A percentile compares a stretch with the other conserved stretches of the same genome.
These are phyloP conservation scores for Emydoidea blandingii DNA, from an alignment of 2,797 vertebrate genomes.

Conservation along the genomic window DNA sequence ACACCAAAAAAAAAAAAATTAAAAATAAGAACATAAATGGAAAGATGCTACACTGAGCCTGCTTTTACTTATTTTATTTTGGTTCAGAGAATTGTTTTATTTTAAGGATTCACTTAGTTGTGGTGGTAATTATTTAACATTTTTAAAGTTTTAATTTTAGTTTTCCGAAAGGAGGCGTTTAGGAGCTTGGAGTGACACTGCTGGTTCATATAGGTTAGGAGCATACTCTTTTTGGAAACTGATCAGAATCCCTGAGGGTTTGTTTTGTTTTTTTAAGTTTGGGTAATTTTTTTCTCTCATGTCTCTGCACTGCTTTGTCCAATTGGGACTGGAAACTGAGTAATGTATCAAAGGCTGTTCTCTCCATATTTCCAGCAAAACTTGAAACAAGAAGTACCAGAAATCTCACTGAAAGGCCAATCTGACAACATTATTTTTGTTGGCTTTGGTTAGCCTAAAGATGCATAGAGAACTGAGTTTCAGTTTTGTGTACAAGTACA, in stretches of 20 bases:
- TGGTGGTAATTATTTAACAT: not conserved
- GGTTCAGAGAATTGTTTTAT: not conserved
- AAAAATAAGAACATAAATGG: not conserved
- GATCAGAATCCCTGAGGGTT: not conserved
- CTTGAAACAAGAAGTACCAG: not conserved
- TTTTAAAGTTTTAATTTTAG: not conserved
- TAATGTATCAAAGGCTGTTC: not conserved
- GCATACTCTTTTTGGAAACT: not conserved
- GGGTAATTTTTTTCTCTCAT: slow-evolving; percentile 37
- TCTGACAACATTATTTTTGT: not conserved
- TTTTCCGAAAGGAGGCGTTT: not conserved
- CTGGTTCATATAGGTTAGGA: not conserved
- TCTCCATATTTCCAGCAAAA: not conserved
- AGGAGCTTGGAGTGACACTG: not conserved
- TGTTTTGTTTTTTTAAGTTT: slow-evolving; percentile 26
- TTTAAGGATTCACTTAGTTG: not conserved
- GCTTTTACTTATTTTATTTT: not conserved
- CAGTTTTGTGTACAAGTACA: not conserved
- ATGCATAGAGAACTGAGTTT: not conserved
- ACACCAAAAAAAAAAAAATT: not conserved
- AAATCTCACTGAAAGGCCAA: not conserved
- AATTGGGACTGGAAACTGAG: slow-evolving; percentile 33
- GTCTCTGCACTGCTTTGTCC: slow-evolving; percentile 11
- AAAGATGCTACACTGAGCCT: not conserved
- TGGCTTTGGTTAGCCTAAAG: not conserved